Evolutionary conservation across 1,140 invertebrate species (phyloP), one percentile per base, ranked within the genome.

Genomic region (Drosophila obscura): DNA sequence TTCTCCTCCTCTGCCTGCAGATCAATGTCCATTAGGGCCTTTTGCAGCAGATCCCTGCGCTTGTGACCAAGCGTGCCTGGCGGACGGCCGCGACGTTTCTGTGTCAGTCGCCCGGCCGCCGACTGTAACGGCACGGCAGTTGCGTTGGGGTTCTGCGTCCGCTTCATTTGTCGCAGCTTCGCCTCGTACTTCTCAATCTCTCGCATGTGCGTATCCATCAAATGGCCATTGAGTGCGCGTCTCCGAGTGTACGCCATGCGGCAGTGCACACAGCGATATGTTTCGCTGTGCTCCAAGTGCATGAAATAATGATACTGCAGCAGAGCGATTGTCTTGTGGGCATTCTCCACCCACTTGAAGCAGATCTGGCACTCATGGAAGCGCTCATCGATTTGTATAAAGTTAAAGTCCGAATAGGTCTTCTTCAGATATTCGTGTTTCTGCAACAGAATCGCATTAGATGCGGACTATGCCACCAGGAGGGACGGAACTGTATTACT

Each of bases 291-390:
- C 28, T 82, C 85, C 39, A 91, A 57, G 56, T 91, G 90, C 72
- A 84, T 74, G 9, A 91, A 91, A 51, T 91, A 82, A 55, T 91
- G 90, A 49, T 91, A 91, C 44, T 91, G 90, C 22, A 91, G 51
- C 26, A 91, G 41, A 9, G 90, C 89, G 45, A 91, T 90, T 0
- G 90, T 82, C 48, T 90, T 85, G 31, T 88, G 79, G 5, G 79
- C 90, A 45, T 91, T 90, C 24, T 91, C 84, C 24, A 91, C 90
- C 89, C 81, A 90, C 41, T 91, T 87, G 6, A 81, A 77, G 60
- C 90, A 91, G 4, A 79, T 22, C 43, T 90, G 84, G 52, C 90
- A 91, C 48, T 91, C 90, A 55, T 91, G 90, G 51, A 79, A 91
- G 2, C 78, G 67, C 13, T 81, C 80, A 49, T 90, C 80, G 16